Conservation (phyloP, 64 coral and sea anemone species). For the Dendronephthya gigantea region DNA sequence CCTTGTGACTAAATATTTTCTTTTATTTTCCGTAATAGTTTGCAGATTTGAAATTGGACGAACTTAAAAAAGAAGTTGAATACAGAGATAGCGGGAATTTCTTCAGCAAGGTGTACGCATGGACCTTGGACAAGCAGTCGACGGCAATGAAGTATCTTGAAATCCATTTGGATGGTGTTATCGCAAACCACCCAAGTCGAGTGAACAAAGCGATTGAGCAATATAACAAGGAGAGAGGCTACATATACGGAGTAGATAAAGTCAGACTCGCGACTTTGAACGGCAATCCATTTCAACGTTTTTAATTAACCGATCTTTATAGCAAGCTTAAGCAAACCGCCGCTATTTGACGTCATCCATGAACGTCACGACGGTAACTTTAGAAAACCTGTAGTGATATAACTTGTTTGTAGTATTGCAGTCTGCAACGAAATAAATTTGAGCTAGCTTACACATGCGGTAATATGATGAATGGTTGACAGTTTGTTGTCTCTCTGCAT, state of each 20-base stretch:
- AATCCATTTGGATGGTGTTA: slow-evolving; percentile 35
- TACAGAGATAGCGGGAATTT: slow-evolving; percentile 31
- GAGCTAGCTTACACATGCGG: no score
- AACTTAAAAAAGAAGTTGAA: slow-evolving; percentile 23
- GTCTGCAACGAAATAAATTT: no score
- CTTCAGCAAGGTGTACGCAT: slow-evolving; percentile 35
- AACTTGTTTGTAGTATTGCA: no score
- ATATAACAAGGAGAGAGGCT: neutral
- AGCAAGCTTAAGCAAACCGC: no score
- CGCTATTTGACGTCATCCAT: no score
- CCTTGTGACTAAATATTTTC: no score
- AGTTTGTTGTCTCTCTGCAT: no score
- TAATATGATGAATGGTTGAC: no score
- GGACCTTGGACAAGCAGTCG: slow-evolving; percentile 29
- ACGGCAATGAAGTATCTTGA: slow-evolving; percentile 32
- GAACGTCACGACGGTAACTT: no score
- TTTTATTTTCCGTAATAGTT: no score
- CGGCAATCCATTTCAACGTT: slow-evolving; percentile 28
- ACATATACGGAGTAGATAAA: neutral
- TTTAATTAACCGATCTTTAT: no score
- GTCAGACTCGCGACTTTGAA: slow-evolving; percentile 29
- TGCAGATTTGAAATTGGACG: neutral
- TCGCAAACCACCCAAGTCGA: slow-evolving; percentile 24
- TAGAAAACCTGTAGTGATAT: no score
- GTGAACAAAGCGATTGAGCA: slow-evolving; percentile 31